A percentile compares a stretch with the other conserved stretches of the same genome.
phyloP scores from a whole-genome alignment of 2,113 vertebrate genomes.

The Aphyosemion australe region DNA sequence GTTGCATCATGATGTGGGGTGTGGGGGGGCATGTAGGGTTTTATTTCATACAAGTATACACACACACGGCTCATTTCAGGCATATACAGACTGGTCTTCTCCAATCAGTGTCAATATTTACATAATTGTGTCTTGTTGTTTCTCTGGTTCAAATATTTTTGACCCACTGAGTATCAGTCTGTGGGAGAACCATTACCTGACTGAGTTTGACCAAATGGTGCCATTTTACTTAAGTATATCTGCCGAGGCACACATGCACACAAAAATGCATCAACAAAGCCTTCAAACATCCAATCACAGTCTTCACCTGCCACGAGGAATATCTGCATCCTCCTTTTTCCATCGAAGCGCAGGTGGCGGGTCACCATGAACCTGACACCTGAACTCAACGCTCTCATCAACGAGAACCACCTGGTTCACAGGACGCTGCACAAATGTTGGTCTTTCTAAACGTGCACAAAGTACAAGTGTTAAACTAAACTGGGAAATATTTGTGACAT shows the following conservation, averaged over 20 bases:
- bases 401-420: conserved; percentile 96
- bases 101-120: too few relatives aligned
- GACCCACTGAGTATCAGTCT: too few relatives aligned
- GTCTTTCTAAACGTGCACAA: conserved; percentile 82
- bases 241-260: background rate
- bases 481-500: background rate
- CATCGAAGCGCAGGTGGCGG: conserved; percentile 90
- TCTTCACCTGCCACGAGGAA: conserved; percentile 89
- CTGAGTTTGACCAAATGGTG: too few relatives aligned
- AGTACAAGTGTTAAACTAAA: conserved; percentile 20
- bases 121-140: too few relatives aligned
- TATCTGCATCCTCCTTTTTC: conserved; percentile 91
- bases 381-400: conserved; percentile 91
- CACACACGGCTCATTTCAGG: background rate
- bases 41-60: background rate
- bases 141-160: too few relatives aligned
- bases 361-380: conserved; percentile 93
- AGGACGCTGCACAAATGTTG: conserved; percentile 89
- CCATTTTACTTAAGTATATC: too few relatives aligned
- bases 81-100: background rate
- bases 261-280: conserved; percentile 1
- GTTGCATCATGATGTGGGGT: background rate
- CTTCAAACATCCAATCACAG: conserved; percentile 13
- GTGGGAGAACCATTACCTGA: too few relatives aligned
- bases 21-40: background rate